phyloP scores from a whole-genome alignment of 2,888 invertebrate genomes.

The Microplitis deprimator region DNA sequence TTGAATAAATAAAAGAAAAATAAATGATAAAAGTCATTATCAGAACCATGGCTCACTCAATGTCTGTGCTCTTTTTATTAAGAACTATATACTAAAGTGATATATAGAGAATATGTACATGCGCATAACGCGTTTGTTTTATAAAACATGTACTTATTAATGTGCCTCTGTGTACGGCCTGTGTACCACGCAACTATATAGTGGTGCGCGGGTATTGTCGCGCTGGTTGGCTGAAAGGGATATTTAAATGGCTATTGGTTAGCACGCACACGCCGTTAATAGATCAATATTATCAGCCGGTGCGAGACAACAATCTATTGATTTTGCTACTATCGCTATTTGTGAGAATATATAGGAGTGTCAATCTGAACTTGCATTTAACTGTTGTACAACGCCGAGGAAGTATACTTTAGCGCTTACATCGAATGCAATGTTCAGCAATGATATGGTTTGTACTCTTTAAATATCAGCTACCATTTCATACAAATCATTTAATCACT shows the following conservation, averaged over 20 bases:
- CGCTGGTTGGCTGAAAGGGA: slow-evolving; percentile 63
- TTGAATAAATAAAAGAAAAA: slow-evolving; percentile 54
- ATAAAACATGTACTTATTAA: slow-evolving; percentile 58
- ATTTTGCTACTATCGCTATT: slow-evolving; percentile 72
- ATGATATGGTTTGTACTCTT: slow-evolving; percentile 69
- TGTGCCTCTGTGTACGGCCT: slow-evolving; percentile 70
- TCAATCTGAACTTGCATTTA: slow-evolving; percentile 68
- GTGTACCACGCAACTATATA: slow-evolving; percentile 62
- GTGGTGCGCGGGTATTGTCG: slow-evolving; percentile 67
- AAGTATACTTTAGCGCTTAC: slow-evolving; percentile 30
- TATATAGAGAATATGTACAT: slow-evolving; percentile 61
- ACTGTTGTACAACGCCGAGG: slow-evolving; percentile 54
- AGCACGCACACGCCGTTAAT: slow-evolving; percentile 56
- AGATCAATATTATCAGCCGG: slow-evolving; percentile 67
- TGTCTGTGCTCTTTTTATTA: slow-evolving; percentile 65
- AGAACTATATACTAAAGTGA: slow-evolving; percentile 61
- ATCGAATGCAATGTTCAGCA: slow-evolving; percentile 68
- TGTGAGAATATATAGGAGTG: slow-evolving; percentile 63
- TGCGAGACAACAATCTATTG: slow-evolving; percentile 70
- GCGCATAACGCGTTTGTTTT: slow-evolving; percentile 54
- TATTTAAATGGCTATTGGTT: slow-evolving; percentile 52
- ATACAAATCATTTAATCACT: slow-evolving; percentile 1
- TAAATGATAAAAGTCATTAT: slow-evolving; percentile 37
- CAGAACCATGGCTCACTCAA: slow-evolving; percentile 68
- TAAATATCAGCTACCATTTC: slow-evolving; percentile 63